A percentile compares a stretch with the other conserved stretches of the same genome.
These are phyloP conservation scores for Mamestra configurata DNA, from an alignment of 1,140 invertebrate genomes.

Conservation along the genomic window DNA sequence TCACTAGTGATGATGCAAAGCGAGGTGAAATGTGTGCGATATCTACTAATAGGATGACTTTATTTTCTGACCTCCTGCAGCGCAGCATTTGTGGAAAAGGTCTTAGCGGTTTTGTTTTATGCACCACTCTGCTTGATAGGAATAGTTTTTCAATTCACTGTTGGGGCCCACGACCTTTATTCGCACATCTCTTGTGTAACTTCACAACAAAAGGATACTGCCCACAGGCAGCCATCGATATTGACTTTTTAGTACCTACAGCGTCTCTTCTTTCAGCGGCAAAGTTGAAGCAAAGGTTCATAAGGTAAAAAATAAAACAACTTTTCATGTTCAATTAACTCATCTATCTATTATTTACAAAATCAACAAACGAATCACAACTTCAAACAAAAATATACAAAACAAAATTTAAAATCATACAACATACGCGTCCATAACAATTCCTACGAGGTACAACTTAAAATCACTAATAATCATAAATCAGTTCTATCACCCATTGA, in stretches of 20 bases:
- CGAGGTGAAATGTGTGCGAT: no score
- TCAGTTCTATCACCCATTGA: slow-evolving; percentile 51
- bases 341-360: slow-evolving; percentile 85
- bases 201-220: no score
- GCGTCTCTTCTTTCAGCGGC: neutral
- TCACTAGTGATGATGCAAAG: no score
- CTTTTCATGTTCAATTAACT: slow-evolving; percentile 70
- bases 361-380: slow-evolving; percentile 79
- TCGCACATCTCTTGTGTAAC: no score
- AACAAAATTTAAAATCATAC: slow-evolving; percentile 72
- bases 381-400: slow-evolving; percentile 79
- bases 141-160: no score
- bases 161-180: no score
- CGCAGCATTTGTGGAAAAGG: no score
- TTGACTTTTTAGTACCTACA: neutral
- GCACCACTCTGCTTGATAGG: no score
- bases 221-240: no score
- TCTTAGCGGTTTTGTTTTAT: no score
- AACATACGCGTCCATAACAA: slow-evolving; percentile 68
- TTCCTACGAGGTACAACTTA: slow-evolving; percentile 69
- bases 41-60: no score
- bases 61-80: no score
- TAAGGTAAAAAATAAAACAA: slow-evolving; percentile 69
- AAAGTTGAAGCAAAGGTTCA: neutral
- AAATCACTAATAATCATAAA: slow-evolving; percentile 54